phyloP scores from a whole-genome alignment of 2,113 vertebrate genomes.

The Melozone crissalis region DNA sequence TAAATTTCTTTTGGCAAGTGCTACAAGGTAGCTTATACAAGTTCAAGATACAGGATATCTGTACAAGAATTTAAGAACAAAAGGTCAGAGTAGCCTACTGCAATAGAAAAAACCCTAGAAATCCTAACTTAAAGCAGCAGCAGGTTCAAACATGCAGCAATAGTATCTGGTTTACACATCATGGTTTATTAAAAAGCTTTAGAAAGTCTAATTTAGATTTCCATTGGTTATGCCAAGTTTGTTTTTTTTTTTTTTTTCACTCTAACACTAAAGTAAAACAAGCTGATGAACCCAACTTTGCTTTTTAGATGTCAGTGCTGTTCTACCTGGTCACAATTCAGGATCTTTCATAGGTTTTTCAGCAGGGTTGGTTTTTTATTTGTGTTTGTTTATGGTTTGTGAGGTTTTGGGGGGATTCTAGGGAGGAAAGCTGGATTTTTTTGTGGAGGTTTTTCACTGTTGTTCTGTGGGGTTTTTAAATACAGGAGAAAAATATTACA shows the following conservation, averaged over 20 bases:
- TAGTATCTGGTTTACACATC: slow-evolving; percentile 1
- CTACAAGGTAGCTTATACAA: not conserved
- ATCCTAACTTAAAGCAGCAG: not conserved
- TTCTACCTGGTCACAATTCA: not conserved
- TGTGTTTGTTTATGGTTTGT: not conserved
- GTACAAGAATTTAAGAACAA: not conserved
- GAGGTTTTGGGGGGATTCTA: fast-evolving
- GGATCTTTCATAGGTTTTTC: not conserved
- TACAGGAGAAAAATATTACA: not conserved
- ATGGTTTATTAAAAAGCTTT: slow-evolving; percentile 59
- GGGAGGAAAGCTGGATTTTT: fast-evolving
- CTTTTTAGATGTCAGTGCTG: not conserved
- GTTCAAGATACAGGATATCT: slow-evolving; percentile 1
- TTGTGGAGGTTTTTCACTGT: not conserved
- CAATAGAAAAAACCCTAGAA: slow-evolving; percentile 14
- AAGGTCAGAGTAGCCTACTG: not conserved
- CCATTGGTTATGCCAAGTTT: slow-evolving; percentile 32
- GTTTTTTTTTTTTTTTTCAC: not conserved
- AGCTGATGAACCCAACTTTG: not conserved
- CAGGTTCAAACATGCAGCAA: not conserved
- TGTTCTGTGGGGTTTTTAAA: not conserved
- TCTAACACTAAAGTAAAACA: not conserved
- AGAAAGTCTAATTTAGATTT: slow-evolving; percentile 61
- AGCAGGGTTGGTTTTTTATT: fast-evolving
- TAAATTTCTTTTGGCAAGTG: not conserved